A percentile compares a stretch with the other conserved stretches of the same genome.
Conservation (phyloP, 2,113 vertebrate genomes). For the Bambusicola thoracicus region DNA sequence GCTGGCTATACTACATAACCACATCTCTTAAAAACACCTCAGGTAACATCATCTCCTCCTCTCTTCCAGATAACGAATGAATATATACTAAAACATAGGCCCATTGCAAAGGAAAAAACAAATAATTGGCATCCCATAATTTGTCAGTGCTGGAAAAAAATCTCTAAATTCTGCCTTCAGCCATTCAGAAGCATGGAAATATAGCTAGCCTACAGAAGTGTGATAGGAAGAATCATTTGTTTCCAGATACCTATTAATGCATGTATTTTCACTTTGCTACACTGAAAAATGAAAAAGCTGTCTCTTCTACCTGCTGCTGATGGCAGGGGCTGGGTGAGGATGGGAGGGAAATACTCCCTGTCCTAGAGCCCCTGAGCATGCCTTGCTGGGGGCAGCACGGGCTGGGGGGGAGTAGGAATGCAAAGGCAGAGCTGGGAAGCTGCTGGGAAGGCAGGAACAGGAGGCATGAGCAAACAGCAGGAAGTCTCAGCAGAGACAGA, state of each 20-base stretch:
- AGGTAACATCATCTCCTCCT: not conserved
- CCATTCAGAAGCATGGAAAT: not conserved
- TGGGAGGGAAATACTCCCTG: not conserved
- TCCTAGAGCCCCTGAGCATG: not conserved
- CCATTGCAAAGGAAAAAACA: not conserved
- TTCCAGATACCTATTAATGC: not conserved
- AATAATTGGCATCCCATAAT: not conserved
- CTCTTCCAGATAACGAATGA: not conserved
- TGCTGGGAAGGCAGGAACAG: not conserved
- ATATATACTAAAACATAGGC: not conserved
- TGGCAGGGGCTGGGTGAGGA: not conserved
- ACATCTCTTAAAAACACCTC: not conserved
- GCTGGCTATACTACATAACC: not conserved
- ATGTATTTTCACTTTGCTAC: not conserved
- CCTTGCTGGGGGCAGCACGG: not conserved
- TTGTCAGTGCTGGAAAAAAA: not conserved
- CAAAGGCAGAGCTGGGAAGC: not conserved
- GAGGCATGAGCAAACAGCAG: not conserved
- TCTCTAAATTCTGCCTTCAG: not conserved
- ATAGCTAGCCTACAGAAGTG: not conserved
- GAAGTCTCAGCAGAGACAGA: accelerated
- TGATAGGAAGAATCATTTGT: not conserved
- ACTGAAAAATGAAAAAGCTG: not conserved
- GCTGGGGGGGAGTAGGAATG: not conserved
- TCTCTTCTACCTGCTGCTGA: not conserved